A percentile compares a stretch with the other conserved stretches of the same genome.
These are phyloP conservation scores for Pseudomyrmex flavicornis DNA, from an alignment of 1,140 invertebrate species.

Conservation along the genomic window DNA sequence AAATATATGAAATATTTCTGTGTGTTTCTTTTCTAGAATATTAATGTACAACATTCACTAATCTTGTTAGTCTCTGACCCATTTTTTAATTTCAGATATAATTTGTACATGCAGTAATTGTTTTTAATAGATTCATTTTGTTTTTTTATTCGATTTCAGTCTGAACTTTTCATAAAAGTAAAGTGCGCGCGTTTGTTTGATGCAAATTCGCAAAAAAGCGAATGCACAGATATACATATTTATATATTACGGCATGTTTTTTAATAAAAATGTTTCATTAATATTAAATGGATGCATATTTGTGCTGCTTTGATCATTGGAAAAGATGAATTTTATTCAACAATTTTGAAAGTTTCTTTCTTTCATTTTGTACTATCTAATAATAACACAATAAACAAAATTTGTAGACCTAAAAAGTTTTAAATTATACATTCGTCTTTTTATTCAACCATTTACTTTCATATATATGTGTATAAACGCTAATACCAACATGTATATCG, in stretches of 20 bases:
- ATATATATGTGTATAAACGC: too few relatives aligned
- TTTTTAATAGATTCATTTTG: not conserved
- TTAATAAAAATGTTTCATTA: not conserved
- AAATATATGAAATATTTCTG: conserved; percentile 18
- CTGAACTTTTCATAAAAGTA: not conserved
- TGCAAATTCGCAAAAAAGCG: not conserved
- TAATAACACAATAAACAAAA: too few relatives aligned
- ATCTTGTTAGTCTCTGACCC: conserved; percentile 5
- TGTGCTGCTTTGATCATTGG: not conserved
- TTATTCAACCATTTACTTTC: too few relatives aligned
- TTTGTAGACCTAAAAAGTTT: too few relatives aligned
- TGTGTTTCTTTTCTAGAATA: not conserved
- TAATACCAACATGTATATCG: not conserved
- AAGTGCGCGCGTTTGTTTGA: not conserved
- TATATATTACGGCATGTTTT: not conserved
- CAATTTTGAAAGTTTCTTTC: not conserved
- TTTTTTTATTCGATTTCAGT: not conserved
- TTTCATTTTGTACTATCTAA: too few relatives aligned
- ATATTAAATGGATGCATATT: not conserved
- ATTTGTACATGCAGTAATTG: conserved; percentile 19
- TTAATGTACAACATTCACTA: conserved; percentile 13
- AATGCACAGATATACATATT: not conserved
- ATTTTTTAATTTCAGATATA: not conserved
- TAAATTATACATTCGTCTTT: too few relatives aligned
- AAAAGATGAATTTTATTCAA: not conserved